Conservation (phyloP, 2,888 invertebrate species). For the Leucoma salicis region DNA sequence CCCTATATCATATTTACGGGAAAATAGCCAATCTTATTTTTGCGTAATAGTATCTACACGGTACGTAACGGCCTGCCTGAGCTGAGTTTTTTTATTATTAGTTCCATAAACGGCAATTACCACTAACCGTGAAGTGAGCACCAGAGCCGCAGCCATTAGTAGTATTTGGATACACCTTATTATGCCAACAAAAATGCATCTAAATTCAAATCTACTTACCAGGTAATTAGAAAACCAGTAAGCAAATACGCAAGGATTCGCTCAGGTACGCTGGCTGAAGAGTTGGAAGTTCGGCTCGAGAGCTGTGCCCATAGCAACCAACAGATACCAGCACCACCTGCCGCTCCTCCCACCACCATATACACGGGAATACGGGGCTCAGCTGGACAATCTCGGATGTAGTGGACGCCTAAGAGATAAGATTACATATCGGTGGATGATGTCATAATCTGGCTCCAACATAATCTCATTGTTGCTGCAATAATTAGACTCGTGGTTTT, state of each 20-base stretch:
- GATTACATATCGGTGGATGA: no score
- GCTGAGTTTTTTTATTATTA: no score
- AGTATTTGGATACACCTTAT: neutral
- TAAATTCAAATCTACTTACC: constrained; percentile 76
- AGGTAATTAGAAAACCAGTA: constrained; percentile 86
- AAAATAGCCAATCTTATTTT: no score
- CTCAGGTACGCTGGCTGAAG: constrained; percentile 77
- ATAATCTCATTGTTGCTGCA: no score
- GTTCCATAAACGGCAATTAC: no score
- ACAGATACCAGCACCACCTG: constrained; percentile 87
- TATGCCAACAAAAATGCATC: neutral
- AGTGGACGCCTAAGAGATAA: constrained; percentile 85
- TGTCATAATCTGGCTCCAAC: no score
- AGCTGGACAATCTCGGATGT: constrained; percentile 89
- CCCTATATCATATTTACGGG: no score
- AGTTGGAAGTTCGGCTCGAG: constrained; percentile 82
- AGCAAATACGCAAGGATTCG: constrained; percentile 85
- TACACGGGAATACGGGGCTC: constrained; percentile 90
- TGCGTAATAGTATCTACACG: no score
- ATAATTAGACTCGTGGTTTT: no score
- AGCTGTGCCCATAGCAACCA: constrained; percentile 86
- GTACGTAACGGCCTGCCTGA: no score
- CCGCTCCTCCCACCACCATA: constrained; percentile 91
- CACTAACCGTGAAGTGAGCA: no score
- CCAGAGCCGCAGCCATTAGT: neutral